These are phyloP conservation scores for Thermophis baileyi DNA, from an alignment of 2,113 vertebrate genomes.

Conservation along the genomic window DNA sequence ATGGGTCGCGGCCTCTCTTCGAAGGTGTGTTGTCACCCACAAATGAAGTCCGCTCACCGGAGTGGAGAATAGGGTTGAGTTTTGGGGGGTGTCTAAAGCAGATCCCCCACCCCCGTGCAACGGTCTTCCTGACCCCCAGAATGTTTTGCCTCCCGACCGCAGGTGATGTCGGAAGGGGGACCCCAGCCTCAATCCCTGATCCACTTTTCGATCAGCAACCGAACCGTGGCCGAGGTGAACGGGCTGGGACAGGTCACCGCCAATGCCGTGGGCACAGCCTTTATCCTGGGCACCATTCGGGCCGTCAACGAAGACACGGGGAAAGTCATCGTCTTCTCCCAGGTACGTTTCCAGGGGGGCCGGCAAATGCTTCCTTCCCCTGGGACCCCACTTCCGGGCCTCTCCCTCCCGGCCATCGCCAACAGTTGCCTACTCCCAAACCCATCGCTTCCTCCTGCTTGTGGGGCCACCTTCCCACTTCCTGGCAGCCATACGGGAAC, in stretches of 20 bases:
- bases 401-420: too few relatives aligned
- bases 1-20: neutral
- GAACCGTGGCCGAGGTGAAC: conserved; percentile 60
- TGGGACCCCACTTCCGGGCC: neutral
- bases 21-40: too few relatives aligned
- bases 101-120: accelerated
- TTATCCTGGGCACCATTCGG: conserved; percentile 61
- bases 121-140: neutral
- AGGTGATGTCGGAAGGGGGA: conserved; percentile 73
- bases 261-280: conserved; percentile 53
- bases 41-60: neutral
- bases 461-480: neutral
- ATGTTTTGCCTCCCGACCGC: neutral
- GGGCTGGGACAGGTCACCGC: conserved; percentile 65
- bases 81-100: neutral
- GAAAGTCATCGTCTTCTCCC: conserved; percentile 64
- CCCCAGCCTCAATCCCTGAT: conserved; percentile 69
- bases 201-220: conserved; percentile 66
- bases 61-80: neutral
- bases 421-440: neutral
- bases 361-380: neutral
- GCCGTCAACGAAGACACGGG: conserved; percentile 67
- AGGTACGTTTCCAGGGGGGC: conserved; percentile 46
- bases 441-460: neutral
- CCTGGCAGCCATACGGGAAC: too few relatives aligned